Conservation (phyloP, 2,797 vertebrate genomes). For the Chaunax sp. region DNA sequence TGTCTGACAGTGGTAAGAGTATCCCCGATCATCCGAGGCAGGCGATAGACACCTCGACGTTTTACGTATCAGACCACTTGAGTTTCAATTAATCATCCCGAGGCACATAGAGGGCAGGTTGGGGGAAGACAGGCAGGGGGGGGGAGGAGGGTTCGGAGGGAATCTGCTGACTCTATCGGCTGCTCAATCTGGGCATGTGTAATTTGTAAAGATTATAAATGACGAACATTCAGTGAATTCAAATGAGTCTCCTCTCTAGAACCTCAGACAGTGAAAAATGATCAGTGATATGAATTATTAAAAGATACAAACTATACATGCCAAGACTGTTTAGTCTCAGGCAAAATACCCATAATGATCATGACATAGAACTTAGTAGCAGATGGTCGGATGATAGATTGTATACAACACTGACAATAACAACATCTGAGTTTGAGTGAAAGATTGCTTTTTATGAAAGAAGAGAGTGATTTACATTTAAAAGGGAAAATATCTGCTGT, state of each 20-base stretch:
- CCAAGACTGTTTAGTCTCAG: neutral
- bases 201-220: slow-evolving; percentile 28
- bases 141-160: neutral
- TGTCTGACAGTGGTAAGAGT: slow-evolving; percentile 64
- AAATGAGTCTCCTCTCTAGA: slow-evolving; percentile 2
- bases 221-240: slow-evolving; percentile 2
- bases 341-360: neutral
- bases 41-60: slow-evolving; percentile 50
- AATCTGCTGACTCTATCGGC: slow-evolving; percentile 38
- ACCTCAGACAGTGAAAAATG: neutral
- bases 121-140: neutral
- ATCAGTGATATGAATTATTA: slow-evolving; percentile 7
- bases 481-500: neutral
- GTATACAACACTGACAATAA: neutral
- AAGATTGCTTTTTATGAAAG: too few species aligned
- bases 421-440: neutral
- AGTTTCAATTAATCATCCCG: slow-evolving; percentile 55
- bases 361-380: neutral
- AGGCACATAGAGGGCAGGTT: slow-evolving; percentile 15
- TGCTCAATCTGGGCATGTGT: slow-evolving; percentile 29
- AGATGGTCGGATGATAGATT: slow-evolving; percentile 8
- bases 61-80: slow-evolving; percentile 51
- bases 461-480: neutral
- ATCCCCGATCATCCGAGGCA: slow-evolving; percentile 46
- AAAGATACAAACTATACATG: slow-evolving; percentile 10